These are phyloP conservation scores for Vimba vimba DNA, from an alignment of 2,113 vertebrate genomes.

Conservation along the genomic window DNA sequence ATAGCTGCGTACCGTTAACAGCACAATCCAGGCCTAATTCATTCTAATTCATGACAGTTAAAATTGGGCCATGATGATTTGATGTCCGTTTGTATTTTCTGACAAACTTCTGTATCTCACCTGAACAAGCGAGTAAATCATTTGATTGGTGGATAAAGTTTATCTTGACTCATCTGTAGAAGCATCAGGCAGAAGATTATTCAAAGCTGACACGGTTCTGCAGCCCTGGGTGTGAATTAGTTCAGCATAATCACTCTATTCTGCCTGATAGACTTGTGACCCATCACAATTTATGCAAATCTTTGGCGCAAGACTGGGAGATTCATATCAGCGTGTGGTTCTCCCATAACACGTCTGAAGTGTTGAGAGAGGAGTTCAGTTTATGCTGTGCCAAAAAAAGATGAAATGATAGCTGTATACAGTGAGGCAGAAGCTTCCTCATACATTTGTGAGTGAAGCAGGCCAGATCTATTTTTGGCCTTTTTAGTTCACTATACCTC, in stretches of 20 bases:
- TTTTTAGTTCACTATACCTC: neutral
- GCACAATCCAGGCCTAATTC: neutral
- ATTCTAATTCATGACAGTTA: neutral
- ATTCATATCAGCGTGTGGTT: neutral
- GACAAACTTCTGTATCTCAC: constrained; percentile 9
- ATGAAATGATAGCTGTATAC: neutral
- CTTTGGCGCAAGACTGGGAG: neutral
- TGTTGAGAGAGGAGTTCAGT: neutral
- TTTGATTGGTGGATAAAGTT: constrained; percentile 2
- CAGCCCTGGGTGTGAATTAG: constrained; percentile 31
- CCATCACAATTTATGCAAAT: constrained; percentile 30
- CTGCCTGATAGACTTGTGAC: neutral
- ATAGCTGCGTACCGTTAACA: no score
- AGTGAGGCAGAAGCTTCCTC: neutral
- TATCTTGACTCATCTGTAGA: constrained; percentile 24
- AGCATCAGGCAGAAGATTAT: constrained; percentile 4
- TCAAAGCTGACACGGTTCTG: neutral
- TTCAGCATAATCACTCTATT: constrained; percentile 29
- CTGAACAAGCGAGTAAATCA: neutral
- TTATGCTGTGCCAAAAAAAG: neutral
- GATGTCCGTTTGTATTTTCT: constrained; percentile 2
- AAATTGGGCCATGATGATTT: neutral
- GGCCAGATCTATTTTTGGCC: neutral
- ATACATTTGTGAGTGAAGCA: neutral
- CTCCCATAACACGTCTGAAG: constrained; percentile 25